Conservation (phyloP, 2,797 vertebrate species). For the Urosaurus nigricauda region DNA sequence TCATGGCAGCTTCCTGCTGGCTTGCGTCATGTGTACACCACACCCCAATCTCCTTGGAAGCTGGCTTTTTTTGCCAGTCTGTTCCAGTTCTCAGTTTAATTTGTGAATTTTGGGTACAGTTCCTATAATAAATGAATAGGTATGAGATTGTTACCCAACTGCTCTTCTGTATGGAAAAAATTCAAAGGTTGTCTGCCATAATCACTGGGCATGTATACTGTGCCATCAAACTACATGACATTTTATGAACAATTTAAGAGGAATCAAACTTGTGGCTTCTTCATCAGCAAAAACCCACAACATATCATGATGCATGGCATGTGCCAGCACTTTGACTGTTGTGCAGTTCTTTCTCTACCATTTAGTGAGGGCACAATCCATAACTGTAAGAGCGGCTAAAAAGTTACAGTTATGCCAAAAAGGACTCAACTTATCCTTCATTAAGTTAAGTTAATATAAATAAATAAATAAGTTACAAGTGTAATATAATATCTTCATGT, state of each 20-base stretch:
- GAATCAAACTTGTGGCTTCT: neutral
- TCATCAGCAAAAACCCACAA: neutral
- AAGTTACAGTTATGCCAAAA: neutral
- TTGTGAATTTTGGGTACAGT: neutral
- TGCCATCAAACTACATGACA: neutral
- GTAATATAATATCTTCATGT: neutral
- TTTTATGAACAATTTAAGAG: neutral
- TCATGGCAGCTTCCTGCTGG: no score
- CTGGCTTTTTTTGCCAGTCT: no score
- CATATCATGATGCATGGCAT: neutral
- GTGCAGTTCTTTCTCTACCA: neutral
- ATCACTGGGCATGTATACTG: neutral
- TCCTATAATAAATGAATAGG: neutral
- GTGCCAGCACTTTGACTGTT: neutral
- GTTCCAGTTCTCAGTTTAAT: neutral
- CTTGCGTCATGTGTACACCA: no score
- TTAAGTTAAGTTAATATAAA: neutral
- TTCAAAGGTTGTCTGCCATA: neutral
- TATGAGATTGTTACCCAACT: neutral
- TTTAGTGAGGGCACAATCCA: neutral
- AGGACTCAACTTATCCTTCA: neutral
- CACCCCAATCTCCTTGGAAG: no score
- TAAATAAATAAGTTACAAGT: neutral
- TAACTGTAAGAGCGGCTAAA: neutral
- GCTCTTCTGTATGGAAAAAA: neutral